Evolutionary conservation across 64 coral and sea anemone genomes (phyloP).

Genomic region (Dendronephthya gigantea): DNA sequence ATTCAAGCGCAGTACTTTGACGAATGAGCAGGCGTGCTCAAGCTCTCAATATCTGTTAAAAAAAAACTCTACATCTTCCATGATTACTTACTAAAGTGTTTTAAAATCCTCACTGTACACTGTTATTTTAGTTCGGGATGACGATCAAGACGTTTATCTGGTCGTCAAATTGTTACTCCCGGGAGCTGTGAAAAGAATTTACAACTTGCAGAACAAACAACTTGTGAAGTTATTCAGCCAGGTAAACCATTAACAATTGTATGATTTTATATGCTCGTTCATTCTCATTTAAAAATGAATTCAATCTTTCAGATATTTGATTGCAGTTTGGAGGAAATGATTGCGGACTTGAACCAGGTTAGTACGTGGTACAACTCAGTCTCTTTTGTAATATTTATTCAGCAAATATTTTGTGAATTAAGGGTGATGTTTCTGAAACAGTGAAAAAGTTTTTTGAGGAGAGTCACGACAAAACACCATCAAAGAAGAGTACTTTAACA

Average conservation of each 20-base stretch:
- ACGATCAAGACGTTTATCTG: conserved; percentile 48
- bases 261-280: too few species aligned
- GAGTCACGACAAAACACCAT: conserved; percentile 26
- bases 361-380: neutral
- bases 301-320: conserved; percentile 61
- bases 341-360: conserved; percentile 77
- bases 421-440: conserved; percentile 92
- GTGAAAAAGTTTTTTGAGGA: conserved; percentile 52
- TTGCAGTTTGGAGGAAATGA: conserved; percentile 65
- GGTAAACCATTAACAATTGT: conserved; percentile 30
- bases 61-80: too few species aligned
- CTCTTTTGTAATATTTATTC: neutral
- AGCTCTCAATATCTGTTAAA: too few species aligned
- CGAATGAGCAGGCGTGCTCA: too few species aligned
- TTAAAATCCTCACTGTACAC: too few species aligned
- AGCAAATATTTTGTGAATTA: neutral
- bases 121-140: conserved; percentile 31
- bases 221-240: conserved; percentile 91
- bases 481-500: conserved; percentile 63
- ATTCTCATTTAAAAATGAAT: too few species aligned
- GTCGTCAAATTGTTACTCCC: conserved; percentile 77
- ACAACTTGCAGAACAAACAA: conserved; percentile 93
- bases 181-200: conserved; percentile 70
- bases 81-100: too few species aligned
- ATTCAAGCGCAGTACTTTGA: too few species aligned